Evolutionary conservation across 2,113 vertebrate species (phyloP).

Genomic region (Barbus barbus): DNA sequence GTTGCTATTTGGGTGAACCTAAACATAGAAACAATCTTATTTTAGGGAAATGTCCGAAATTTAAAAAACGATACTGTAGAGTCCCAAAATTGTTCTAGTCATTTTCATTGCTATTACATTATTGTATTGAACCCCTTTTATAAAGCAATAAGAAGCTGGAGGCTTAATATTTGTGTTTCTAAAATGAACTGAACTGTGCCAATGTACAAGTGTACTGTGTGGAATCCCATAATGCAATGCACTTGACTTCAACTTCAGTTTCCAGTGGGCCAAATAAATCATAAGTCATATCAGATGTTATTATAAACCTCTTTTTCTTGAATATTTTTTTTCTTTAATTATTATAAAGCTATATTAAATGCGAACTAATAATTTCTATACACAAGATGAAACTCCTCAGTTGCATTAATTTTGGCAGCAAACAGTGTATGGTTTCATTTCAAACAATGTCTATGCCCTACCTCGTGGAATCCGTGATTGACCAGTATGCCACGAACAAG

Average conservation of each 20-base stretch:
- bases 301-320: neutral
- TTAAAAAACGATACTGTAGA: neutral
- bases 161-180: neutral
- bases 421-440: neutral
- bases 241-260: neutral
- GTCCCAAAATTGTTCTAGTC: neutral
- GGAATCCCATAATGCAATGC: neutral
- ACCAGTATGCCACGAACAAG: conserved; percentile 89
- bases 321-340: neutral
- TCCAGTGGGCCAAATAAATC: neutral
- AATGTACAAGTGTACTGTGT: neutral
- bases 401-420: neutral
- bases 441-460: conserved; percentile 54
- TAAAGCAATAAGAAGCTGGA: too few relatives aligned
- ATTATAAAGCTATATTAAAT: neutral
- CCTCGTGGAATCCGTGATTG: conserved; percentile 95
- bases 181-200: neutral
- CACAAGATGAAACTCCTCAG: neutral
- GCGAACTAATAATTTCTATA: neutral
- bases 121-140: neutral
- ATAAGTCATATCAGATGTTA: neutral
- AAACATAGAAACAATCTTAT: neutral
- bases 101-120: neutral
- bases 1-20: conserved; percentile 91
- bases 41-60: neutral